Conservation (phyloP, 2,797 vertebrate genomes). For the Sparidentex hasta region DNA sequence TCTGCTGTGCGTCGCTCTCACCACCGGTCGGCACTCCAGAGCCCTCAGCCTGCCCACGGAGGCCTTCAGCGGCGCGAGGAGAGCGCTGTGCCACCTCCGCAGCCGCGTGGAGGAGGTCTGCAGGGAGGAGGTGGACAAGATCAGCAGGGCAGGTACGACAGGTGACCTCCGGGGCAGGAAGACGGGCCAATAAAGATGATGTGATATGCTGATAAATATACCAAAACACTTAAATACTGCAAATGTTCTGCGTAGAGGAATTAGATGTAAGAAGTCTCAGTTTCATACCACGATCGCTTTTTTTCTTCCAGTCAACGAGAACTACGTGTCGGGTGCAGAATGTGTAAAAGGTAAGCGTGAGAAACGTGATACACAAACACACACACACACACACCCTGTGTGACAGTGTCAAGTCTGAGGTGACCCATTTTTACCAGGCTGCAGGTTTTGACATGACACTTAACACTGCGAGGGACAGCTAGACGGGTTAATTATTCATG, state of each 20-base stretch:
- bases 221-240: background rate
- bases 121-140: slow-evolving; percentile 78
- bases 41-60: slow-evolving; percentile 54
- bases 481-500: slow-evolving; percentile 49
- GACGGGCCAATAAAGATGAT: no score
- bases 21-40: slow-evolving; percentile 48
- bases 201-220: no score
- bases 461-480: slow-evolving; percentile 40
- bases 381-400: slow-evolving; percentile 24
- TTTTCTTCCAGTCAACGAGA: slow-evolving; percentile 72
- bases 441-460: slow-evolving; percentile 52
- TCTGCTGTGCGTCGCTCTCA: slow-evolving; percentile 61
- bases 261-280: background rate
- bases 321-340: slow-evolving; percentile 60
- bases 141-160: slow-evolving; percentile 64
- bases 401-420: slow-evolving; percentile 25
- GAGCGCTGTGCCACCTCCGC: slow-evolving; percentile 72
- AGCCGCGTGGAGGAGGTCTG: slow-evolving; percentile 78
- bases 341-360: slow-evolving; percentile 73
- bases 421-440: slow-evolving; percentile 39
- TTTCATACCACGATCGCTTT: background rate
- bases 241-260: background rate
- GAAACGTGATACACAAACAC: slow-evolving; percentile 41
- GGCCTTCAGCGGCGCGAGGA: slow-evolving; percentile 70
- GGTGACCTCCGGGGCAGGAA: background rate